Evolutionary conservation across 2,888 invertebrate species (phyloP), one percentile per base, ranked within the genome.

Genomic region (Chydorus sphaericus): DNA sequence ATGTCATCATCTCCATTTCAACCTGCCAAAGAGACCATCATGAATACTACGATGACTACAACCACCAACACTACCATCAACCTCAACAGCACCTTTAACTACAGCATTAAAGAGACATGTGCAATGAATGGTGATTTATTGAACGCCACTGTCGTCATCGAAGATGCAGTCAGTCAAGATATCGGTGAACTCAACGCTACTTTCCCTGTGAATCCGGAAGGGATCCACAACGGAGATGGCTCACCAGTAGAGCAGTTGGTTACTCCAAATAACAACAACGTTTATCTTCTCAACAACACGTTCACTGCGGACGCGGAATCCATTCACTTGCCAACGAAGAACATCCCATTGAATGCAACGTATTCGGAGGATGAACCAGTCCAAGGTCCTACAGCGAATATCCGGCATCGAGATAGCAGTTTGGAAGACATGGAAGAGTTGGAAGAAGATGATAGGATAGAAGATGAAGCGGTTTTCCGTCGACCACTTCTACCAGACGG

Each of bases 61-160:
- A 14, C 33, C 14, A 14, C 44, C 18, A 14, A 44, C 11, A 33
- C 33, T 8, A 14, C 33, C 14, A 14, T 28, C 18, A 14, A 44
- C 11, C 18, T 44, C 14, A 44, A 44, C 26, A 44, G 20, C 23
- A 44, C 44, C 5, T 44, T 16, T 38, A 38, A 38, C n/a, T 38
- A 14, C 10, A 44, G 28, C 14, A 6, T 28, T 14, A 28, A 28
- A 26, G 44, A 44, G 23, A n/a, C n/a, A n/a, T n/a, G n/a, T n/a
- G n/a, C 26, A 5, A 4, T 44, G 14, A 44, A 44, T 16, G 26
- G 44, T 28, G 44, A 44, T 6, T 14, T 44, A 5, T 26, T 44
- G 44, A 44, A 44, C n/a, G 44, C 44, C 6, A 44, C 44, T 4
- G 44, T 44, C 44, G 20, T 44, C 44, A 44, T 44, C 44, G 44